Evolutionary conservation across 1,140 invertebrate species (phyloP), one percentile per base, ranked within the genome.

Genomic region (Argopecten irradians): DNA sequence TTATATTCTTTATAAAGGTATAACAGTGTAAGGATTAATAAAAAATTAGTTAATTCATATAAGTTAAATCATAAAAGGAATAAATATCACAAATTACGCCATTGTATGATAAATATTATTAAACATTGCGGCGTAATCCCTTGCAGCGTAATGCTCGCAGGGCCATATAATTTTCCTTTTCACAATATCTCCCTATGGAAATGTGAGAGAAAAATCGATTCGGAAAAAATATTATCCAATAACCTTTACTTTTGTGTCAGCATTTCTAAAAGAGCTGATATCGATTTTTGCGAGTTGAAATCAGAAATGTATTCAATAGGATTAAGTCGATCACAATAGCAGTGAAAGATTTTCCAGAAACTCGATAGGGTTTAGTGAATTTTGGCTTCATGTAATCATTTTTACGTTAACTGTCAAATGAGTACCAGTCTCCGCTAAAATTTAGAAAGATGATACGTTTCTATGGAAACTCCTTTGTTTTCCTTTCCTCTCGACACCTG

Each of bases 391-490:
- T 71, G 55, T 71, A 71, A 71, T 71, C 55, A 71, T 71, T 71
- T 71, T 71, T 71, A 71, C 55, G 55, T 71, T 71, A 71, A 71
- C 55, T 71, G 55, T 71, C 55, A 71, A 71, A 71, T 71, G 55
- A 71, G 55, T 71, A 71, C 55, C 55, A 71, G 55, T n/a, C 55
- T 71, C 55, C 55, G 55, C 55, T 71, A 71, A 71, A 71, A 71
- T 71, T 71, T 71, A 71, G 55, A 71, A 71, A 71, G 55, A 71
- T 71, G 55, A 71, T 71, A 71, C 55, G 55, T 71, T 71, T 71
- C 55, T 71, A 71, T 71, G 55, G 55, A 71, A 71, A 71, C 55
- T 71, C 55, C 55, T 28, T 71, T 71, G 55, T 71, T 71, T 71
- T 71, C 55, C 55, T 71, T 71, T 71, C 55, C 22, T 71, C 55